phyloP scores from a whole-genome alignment of 2,113 vertebrate genomes.

The Podilymbus podiceps region DNA sequence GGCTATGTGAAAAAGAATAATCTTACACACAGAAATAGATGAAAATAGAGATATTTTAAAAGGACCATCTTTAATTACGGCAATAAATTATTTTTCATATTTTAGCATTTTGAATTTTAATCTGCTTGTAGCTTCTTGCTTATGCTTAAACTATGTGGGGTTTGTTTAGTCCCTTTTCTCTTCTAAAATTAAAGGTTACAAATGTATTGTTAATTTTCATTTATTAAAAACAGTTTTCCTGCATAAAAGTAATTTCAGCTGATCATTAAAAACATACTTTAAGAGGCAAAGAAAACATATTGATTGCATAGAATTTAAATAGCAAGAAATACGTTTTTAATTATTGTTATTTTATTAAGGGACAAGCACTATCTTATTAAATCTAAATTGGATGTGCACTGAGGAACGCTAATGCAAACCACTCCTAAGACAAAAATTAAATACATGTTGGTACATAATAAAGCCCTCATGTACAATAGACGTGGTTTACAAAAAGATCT shows the following conservation, averaged over 20 bases:
- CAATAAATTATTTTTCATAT: neutral
- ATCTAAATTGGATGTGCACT: slow-evolving; percentile 41
- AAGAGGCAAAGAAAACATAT: neutral
- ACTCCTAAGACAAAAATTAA: slow-evolving; percentile 35
- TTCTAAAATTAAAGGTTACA: slow-evolving; percentile 19
- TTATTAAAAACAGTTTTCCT: slow-evolving; percentile 44
- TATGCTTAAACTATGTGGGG: neutral
- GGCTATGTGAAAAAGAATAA: neutral
- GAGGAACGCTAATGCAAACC: slow-evolving; percentile 44
- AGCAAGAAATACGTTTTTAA: slow-evolving; percentile 56
- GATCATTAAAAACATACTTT: slow-evolving; percentile 26
- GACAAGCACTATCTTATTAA: slow-evolving; percentile 55
- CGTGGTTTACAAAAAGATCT: neutral
- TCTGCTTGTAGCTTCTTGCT: neutral
- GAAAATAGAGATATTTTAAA: neutral
- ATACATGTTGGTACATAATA: neutral
- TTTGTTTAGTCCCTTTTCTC: neutral
- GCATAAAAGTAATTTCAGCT: slow-evolving; percentile 25
- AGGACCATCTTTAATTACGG: neutral
- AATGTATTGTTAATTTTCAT: neutral
- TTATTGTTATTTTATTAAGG: slow-evolving; percentile 47
- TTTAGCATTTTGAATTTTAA: neutral
- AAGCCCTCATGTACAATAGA: neutral
- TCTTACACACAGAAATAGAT: neutral
- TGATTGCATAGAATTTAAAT: slow-evolving; percentile 7